These are phyloP conservation scores for Chaitophorus viminalis DNA, from an alignment of 2,888 invertebrate species.

Conservation along the genomic window DNA sequence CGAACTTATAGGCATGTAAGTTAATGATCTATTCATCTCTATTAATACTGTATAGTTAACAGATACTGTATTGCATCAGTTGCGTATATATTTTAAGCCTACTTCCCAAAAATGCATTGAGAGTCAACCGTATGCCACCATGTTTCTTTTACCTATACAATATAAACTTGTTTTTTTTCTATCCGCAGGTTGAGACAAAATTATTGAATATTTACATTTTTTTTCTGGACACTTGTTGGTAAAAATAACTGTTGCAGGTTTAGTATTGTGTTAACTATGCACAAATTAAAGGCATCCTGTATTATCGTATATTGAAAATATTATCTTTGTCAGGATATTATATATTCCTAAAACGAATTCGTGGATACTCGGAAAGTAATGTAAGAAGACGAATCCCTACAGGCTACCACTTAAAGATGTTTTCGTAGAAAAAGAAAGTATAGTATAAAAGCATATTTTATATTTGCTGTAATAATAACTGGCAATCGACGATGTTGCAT, in stretches of 20 bases:
- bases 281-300: not conserved
- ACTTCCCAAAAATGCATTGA: no score
- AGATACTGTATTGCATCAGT: no score
- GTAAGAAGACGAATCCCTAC: not conserved
- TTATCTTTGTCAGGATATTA: not conserved
- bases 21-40: no score
- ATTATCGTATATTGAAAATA: not conserved
- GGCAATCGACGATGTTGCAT: not conserved
- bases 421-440: not conserved
- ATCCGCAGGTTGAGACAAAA: no score
- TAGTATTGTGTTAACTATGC: no score
- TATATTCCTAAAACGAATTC: not conserved
- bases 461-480: not conserved
- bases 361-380: not conserved
- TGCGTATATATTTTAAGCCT: no score
- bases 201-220: not conserved
- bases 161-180: no score
- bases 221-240: not conserved
- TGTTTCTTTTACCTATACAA: no score
- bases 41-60: no score
- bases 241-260: no score
- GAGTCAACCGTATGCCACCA: no score
- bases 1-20: no score
- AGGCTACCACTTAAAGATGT: not conserved
- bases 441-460: not conserved